Base-by-base conservation (phyloP, 2,888 invertebrate species). In the Drosophila infuscata region DNA sequence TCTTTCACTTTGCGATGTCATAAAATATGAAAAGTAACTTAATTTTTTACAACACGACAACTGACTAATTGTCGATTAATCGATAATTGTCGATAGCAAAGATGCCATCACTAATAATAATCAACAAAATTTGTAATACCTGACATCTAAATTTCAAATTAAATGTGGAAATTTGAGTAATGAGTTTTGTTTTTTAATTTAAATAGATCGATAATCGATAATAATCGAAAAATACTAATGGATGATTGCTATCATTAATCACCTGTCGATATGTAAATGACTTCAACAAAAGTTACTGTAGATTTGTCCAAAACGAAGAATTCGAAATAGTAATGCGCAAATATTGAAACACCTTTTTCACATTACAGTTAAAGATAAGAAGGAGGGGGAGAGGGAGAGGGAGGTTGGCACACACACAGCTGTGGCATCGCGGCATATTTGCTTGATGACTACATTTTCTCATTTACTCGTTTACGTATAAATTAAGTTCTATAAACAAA, bases 401-500 rank as follows among this genome's bases (percentile, higher is more conserved):
- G 30, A 0, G 29, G 15, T 46, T 29, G 29, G 32, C 17, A 35
- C 33, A 25, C n/a, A 69, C n/a, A 69, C 70, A 70, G 51, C 61
- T 68, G 68, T 9, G 41, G 29, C 25, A 33, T 11, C 11, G 51
- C 29, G 48, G 38, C 25, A 33, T 56, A 57, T 41, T 41, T 41
- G 29, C 20, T 30, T n/a, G 52, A 20, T 64, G 71, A 71, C 71
- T 59, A 38, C 75, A 70, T 61, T 63, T 58, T 38, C 52, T 65
- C 54, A 25, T 25, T 46, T 12, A 20, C 12, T 2, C 20, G 15
- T 25, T 46, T 46, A 25, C 46, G 64, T 63, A 67, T 74, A 69
- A 82, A 84, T 82, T 70, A 72, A 82, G 79, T 81, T 88, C 76
- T 81, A 71, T 79, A 82, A 88, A 88, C 88, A 84, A 88, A 25